phyloP scores from a whole-genome alignment of 2,888 invertebrate genomes.

The Dicyrtomina minuta region DNA sequence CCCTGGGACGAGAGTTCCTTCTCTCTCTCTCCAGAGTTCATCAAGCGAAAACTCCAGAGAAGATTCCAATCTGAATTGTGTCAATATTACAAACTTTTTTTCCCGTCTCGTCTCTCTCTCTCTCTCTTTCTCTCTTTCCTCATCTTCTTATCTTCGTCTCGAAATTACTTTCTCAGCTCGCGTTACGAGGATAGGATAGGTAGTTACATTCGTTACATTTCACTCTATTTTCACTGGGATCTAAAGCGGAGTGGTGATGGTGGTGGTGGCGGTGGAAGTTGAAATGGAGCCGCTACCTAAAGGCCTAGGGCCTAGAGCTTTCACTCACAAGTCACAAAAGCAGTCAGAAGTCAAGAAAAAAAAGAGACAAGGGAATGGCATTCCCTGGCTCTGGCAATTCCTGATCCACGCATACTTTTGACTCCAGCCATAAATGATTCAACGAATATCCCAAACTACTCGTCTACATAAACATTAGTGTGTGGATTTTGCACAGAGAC shows the following conservation, averaged over 20 bases:
- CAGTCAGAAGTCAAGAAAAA: background rate
- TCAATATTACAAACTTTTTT: constrained; percentile 34
- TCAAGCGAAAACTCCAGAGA: constrained; percentile 8
- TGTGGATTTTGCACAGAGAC: background rate
- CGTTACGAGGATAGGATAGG: constrained; percentile 1
- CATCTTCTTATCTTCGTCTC: background rate
- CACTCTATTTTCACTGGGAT: background rate
- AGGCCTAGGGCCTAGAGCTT: no score
- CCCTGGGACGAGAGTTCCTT: background rate
- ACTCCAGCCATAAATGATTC: constrained; percentile 26
- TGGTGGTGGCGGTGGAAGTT: background rate
- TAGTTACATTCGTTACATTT: background rate
- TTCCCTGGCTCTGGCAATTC: background rate
- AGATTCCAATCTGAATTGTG: constrained; percentile 40
- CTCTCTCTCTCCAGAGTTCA: constrained; percentile 10
- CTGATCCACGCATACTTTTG: background rate
- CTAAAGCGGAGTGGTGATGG: background rate
- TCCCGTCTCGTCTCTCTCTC: background rate
- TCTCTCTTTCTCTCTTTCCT: constrained; percentile 5
- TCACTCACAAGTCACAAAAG: background rate
- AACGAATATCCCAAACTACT: constrained; percentile 23
- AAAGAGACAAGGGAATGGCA: background rate
- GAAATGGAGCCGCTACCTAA: no score
- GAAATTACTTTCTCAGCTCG: background rate
- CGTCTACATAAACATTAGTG: constrained; percentile 24